Evolutionary conservation across 2,888 invertebrate genomes (phyloP), one percentile per base, ranked within the genome.

Genomic region (Biston stratarius): DNA sequence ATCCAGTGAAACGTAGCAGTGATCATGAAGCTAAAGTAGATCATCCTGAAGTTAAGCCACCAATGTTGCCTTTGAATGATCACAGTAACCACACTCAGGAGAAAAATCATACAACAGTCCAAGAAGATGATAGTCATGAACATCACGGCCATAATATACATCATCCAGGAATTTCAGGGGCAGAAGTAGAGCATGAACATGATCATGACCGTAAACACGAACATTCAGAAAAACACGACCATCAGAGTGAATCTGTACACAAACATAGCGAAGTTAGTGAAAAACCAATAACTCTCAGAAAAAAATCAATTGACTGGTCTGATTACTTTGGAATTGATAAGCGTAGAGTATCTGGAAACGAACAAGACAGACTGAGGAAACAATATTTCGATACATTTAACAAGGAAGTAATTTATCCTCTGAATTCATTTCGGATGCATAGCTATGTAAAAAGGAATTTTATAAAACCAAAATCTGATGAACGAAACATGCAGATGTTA

Each of bases 281-380:
- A 42, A 94, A 94, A 74, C 90, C 93, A 9, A 92, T 95, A 48
- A 91, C 92, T 36, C 85, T 97, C 8, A 96, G 96, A 71, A 97
- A 97, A 88, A 98, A 97, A 85, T 97, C 97, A 0, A 95, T 98
- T 68, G 96, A 97, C 79, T 98, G 97, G 98, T 96, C 97, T 0
- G 96, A 97, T 77, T 97, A 98, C 81, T 97, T 98, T 80, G 98
- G 98, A 0, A 95, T 97, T 70, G 97, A 98, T 83, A 95, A 96
- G 71, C 95, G 97, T 67, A 96, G 96, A 78, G 93, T 95, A 11
- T 87, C 86, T 61, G 76, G 86, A 1, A 88, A 87, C 51, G 89
- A 91, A 61, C 94, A 94, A 74, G 94, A 94, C 55, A 90, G 87
- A 61, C 86, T 89, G 6, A 85, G 85, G 67, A 92, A 90, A 76